Percentiles rank a stretch among this genome's conserved stretches.
phyloP scores from a whole-genome alignment of 2,113 vertebrate species.

The Ciconia boyciana region DNA sequence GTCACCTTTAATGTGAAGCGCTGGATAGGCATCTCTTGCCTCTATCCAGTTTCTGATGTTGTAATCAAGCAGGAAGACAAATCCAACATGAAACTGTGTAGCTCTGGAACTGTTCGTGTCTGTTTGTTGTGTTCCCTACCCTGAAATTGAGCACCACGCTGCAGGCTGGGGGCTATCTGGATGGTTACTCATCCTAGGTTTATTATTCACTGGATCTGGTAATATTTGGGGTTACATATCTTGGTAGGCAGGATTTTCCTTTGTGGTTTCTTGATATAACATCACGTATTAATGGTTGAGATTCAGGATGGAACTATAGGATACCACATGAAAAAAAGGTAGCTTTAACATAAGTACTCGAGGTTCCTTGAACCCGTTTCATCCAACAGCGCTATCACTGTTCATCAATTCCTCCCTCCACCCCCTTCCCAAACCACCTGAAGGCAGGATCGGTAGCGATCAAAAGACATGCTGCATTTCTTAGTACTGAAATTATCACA shows the following conservation, averaged over 20 bases:
- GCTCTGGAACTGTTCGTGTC: neutral
- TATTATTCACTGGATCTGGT: neutral
- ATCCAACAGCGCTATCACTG: neutral
- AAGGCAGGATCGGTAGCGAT: constrained; percentile 15
- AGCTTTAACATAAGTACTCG: neutral
- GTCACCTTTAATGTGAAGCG: neutral
- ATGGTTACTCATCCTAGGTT: neutral
- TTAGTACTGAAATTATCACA: neutral
- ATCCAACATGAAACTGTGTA: neutral
- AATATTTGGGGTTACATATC: constrained; percentile 6
- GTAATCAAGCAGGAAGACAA: neutral
- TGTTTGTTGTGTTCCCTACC: neutral
- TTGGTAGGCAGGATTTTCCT: constrained; percentile 31
- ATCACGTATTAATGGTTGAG: neutral
- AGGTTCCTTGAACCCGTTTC: neutral
- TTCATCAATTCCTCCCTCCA: neutral
- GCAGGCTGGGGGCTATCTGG: neutral
- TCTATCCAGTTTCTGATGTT: neutral
- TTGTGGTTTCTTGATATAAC: constrained; percentile 8
- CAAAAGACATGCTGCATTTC: constrained; percentile 1
- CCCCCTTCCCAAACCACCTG: neutral
- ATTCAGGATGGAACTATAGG: neutral
- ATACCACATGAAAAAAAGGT: constrained; percentile 34
- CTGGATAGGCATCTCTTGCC: neutral
- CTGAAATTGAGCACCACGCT: neutral